Evolutionary conservation across 2,113 vertebrate species (phyloP), one percentile per base, ranked within the genome.

Genomic region (Spea multiplicata): DNA sequence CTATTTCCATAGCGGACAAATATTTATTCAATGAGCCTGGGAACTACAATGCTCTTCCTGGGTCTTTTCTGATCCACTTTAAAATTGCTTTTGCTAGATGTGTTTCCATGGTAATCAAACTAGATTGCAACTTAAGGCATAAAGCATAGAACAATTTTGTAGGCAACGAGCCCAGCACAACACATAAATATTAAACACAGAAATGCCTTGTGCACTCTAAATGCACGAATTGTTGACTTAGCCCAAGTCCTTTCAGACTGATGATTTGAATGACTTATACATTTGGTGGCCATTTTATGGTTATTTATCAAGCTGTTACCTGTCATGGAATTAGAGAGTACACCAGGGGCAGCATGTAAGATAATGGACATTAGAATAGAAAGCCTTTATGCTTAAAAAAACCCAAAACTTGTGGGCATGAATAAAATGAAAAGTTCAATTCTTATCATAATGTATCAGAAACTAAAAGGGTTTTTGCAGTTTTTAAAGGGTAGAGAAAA

Each of bases 81-180:
- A 55, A 66, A 17, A 47, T 6, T 3, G 62, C 46, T 57, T 57
- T 30, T 48, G 57, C 65, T 74, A 55, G 66, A 68, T 49, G 64
- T 68, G 78, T 74, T 80, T 74, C 78, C 78, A 80, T 80, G 78
- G 65, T 68, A 80, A 74, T 80, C 78, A 73, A 66, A 47, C 64
- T 50, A 67, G 13, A 80, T 59, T 44, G 71, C 8, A n/a, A 66
- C 64, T 57, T 73, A 44, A 53, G 14, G 50, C 16, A 55, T 71
- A 75, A 72, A 73, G 45, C 59, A 65, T 66, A 73, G 50, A 79
- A 64, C 64, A 66, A 73, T 80, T 80, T 73, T n/a, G 62, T 57
- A 66, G 78, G 65, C 71, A 80, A 80, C 53, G 66, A 66, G 69
- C 59, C 76, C 69, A 61, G 46, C 13, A 53, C 64, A 74, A 80